These are phyloP conservation scores for Cyphomyrus plagiostoma DNA, from an alignment of 2,113 vertebrate genomes.

Conservation along the genomic window DNA sequence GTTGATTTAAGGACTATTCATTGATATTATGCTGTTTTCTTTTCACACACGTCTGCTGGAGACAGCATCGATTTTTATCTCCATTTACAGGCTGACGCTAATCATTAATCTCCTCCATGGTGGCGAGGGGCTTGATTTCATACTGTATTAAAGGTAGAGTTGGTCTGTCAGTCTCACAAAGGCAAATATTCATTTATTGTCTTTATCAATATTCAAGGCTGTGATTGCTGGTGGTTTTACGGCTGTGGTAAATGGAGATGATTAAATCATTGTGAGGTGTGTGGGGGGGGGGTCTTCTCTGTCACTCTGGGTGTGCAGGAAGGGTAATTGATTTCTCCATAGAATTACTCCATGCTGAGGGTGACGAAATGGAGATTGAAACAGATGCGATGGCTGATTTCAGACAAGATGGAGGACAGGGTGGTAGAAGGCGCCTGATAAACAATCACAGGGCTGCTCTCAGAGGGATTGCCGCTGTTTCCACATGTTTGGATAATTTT, in stretches of 20 bases:
- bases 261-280: constrained; percentile 40
- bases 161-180: constrained; percentile 53
- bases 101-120: constrained; percentile 52
- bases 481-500: background rate
- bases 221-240: constrained; percentile 46
- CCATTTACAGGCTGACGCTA: constrained; percentile 52
- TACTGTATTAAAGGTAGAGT: constrained; percentile 50
- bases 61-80: constrained; percentile 54
- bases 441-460: constrained; percentile 13
- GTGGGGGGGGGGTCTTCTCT: constrained; percentile 30
- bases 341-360: constrained; percentile 17
- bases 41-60: background rate
- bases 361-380: constrained; percentile 11
- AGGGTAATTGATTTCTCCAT: constrained; percentile 35
- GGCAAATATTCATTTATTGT: constrained; percentile 57
- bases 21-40: background rate
- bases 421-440: background rate
- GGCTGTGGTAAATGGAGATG: constrained; percentile 48
- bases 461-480: constrained; percentile 2
- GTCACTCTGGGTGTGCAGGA: constrained; percentile 27
- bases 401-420: constrained; percentile 23
- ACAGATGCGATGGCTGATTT: constrained; percentile 7
- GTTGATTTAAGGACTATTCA: constrained; percentile 14
- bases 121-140: constrained; percentile 49
- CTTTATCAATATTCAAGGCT: constrained; percentile 56